Percentiles rank a stretch among this genome's conserved stretches.
These are phyloP conservation scores for Galaxea fascicularis DNA, from an alignment of 92 coral and sea anemone genomes.

Conservation along the genomic window DNA sequence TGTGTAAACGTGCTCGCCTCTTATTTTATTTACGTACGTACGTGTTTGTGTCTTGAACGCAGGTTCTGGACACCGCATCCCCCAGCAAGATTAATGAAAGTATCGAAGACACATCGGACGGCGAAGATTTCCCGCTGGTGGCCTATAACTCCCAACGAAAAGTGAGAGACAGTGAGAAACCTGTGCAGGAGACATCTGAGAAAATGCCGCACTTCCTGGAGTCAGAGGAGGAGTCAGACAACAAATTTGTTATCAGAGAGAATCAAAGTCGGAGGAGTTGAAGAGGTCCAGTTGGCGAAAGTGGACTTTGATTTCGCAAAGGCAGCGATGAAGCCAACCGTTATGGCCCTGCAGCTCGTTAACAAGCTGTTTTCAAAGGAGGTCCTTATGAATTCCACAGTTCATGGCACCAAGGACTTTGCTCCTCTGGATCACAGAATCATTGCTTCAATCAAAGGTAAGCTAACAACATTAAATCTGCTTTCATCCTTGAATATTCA, in stretches of 20 bases:
- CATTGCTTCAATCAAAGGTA: conserved; percentile 24
- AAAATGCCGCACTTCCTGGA: conserved; percentile 1
- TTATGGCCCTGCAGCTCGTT: conserved; percentile 3
- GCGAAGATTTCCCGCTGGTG: conserved; percentile 5
- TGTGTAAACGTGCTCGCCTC: neutral
- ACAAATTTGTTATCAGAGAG: no score
- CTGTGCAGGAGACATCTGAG: conserved; percentile 8
- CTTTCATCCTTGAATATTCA: neutral
- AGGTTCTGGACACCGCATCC: neutral
- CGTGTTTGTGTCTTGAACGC: neutral
- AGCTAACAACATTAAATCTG: neutral
- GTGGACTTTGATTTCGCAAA: neutral
- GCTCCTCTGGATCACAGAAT: conserved; percentile 1
- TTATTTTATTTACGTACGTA: no score
- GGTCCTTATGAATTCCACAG: neutral
- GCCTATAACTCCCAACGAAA: neutral
- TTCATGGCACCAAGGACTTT: conserved; percentile 21
- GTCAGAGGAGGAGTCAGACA: conserved; percentile 9
- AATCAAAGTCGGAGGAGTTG: no score
- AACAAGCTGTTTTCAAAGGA: conserved; percentile 8
- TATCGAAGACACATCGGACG: neutral
- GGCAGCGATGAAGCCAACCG: conserved; percentile 8
- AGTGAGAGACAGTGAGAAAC: neutral
- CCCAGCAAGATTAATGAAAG: neutral
- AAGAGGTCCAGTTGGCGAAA: neutral